Evolutionary conservation across 37 sponge, comb jelly and placozoan genomes (phyloP).

Genomic region (Hexactinellida sp.): DNA sequence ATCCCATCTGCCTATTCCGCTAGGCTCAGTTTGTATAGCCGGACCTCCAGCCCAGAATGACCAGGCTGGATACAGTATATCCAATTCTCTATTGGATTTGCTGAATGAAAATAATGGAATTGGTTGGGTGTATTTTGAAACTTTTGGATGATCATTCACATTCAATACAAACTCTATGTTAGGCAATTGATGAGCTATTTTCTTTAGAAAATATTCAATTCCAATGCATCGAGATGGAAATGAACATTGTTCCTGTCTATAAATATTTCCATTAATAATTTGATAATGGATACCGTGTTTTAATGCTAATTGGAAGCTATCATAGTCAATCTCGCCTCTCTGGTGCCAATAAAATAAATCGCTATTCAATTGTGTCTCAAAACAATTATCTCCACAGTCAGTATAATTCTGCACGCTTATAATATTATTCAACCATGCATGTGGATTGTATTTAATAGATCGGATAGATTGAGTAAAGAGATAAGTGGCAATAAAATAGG

Average conservation of each 20-base stretch:
- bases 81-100: conserved; percentile 33
- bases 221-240: conserved; percentile 64
- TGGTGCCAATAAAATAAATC: conserved; percentile 53
- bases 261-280: conserved; percentile 49
- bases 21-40: conserved; percentile 53
- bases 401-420: not conserved
- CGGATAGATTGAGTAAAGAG: not conserved
- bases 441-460: not conserved
- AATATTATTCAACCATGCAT: not conserved
- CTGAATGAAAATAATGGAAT: conserved; percentile 77
- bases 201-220: conserved; percentile 64
- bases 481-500: not conserved
- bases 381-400: not conserved
- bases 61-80: conserved; percentile 92
- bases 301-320: conserved; percentile 33
- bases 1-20: conserved; percentile 79
- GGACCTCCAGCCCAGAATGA: conserved; percentile 87
- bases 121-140: conserved; percentile 28
- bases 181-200: conserved; percentile 36
- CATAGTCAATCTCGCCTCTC: conserved; percentile 37
- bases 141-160: conserved; percentile 55
- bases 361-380: conserved; percentile 2
- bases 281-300: conserved; percentile 58
- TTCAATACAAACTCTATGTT: conserved; percentile 71
- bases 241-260: conserved; percentile 41